These are phyloP conservation scores for Cantharis nigra DNA, from an alignment of 2,888 invertebrate genomes.

Conservation along the genomic window DNA sequence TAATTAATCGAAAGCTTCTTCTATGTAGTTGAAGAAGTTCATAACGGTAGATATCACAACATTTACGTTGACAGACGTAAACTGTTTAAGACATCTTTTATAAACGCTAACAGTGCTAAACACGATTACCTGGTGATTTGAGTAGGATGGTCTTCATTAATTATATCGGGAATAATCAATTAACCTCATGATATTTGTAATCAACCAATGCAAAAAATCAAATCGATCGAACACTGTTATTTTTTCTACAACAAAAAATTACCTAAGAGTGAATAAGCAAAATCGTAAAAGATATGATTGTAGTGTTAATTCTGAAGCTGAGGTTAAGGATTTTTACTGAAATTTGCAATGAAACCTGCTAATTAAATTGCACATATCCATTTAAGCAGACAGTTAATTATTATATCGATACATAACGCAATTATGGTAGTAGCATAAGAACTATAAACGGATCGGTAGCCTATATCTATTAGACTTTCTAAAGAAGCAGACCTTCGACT, in stretches of 20 bases:
- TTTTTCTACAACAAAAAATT: too few species aligned
- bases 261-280: too few species aligned
- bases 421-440: neutral
- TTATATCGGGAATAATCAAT: neutral
- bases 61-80: neutral
- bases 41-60: neutral
- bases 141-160: neutral
- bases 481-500: neutral
- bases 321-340: neutral
- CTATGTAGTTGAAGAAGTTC: neutral
- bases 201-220: too few species aligned
- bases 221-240: too few species aligned
- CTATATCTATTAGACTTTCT: neutral
- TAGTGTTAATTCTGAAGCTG: neutral
- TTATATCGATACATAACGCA: neutral
- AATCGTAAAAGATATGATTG: too few species aligned
- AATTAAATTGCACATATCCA: neutral
- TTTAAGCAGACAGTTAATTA: neutral
- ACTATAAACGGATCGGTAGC: neutral
- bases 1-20: neutral
- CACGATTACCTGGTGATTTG: neutral
- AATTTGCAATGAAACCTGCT: neutral
- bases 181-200: neutral
- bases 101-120: neutral
- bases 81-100: neutral